Evolutionary conservation across 2,888 invertebrate species (phyloP).

Genomic region (Dilophus febrilis): DNA sequence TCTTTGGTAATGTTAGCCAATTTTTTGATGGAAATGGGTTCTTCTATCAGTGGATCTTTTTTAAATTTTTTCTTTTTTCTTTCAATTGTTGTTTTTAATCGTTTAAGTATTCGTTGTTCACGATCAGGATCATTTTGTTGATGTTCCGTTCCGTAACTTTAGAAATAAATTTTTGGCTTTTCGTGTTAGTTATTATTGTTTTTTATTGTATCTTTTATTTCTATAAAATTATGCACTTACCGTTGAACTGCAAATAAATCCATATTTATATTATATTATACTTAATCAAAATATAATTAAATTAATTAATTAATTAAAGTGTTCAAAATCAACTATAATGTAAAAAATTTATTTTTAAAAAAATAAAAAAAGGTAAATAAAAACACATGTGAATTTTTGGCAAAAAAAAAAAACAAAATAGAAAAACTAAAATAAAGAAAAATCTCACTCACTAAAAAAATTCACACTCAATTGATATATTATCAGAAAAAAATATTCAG

Average conservation of each 20-base stretch:
- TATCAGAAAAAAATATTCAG: too few relatives aligned
- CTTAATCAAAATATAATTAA: too few relatives aligned
- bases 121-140: constrained; percentile 27
- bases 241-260: constrained; percentile 55
- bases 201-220: neutral
- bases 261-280: constrained; percentile 28
- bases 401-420: too few relatives aligned
- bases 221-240: constrained; percentile 24
- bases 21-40: constrained; percentile 19
- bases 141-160: constrained; percentile 34
- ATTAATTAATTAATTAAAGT: too few relatives aligned
- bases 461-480: too few relatives aligned
- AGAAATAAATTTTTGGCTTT: constrained; percentile 4
- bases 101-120: constrained; percentile 39
- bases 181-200: too few relatives aligned
- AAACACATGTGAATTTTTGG: too few relatives aligned
- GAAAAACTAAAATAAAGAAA: too few relatives aligned
- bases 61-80: constrained; percentile 26
- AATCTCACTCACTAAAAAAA: too few relatives aligned
- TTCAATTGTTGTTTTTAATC: constrained; percentile 42
- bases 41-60: constrained; percentile 22
- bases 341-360: too few relatives aligned
- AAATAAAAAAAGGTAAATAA: too few relatives aligned
- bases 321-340: too few relatives aligned
- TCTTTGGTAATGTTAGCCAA: constrained; percentile 19